Conservation (phyloP, 2,888 invertebrate species). For the Metalampra italica region DNA sequence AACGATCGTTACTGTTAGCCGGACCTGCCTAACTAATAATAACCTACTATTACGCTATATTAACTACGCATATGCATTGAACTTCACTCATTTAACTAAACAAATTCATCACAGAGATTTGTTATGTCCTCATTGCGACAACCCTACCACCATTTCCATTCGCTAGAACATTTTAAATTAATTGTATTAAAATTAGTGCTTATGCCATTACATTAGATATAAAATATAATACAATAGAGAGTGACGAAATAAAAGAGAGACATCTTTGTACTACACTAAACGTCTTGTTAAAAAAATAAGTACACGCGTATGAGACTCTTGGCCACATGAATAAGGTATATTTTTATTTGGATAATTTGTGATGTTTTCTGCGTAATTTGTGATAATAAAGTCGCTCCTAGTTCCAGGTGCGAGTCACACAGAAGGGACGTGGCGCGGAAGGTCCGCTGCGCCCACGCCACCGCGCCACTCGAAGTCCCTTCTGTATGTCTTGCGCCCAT, state of each 20-base stretch:
- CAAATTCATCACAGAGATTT: conserved; percentile 74
- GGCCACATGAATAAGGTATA: conserved; percentile 40
- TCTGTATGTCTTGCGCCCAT: too few relatives aligned
- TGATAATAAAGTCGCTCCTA: conserved; percentile 38
- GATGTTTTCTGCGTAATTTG: conserved; percentile 52
- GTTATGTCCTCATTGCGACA: conserved; percentile 55
- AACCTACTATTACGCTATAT: conserved; percentile 29
- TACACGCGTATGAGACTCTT: conserved; percentile 71
- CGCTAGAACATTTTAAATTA: conserved; percentile 40
- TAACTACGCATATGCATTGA: conserved; percentile 49
- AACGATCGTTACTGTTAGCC: conserved; percentile 32
- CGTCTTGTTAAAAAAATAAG: conserved; percentile 62
- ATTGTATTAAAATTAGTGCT: conserved; percentile 52
- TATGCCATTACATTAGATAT: conserved; percentile 48
- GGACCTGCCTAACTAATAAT: conserved; percentile 39
- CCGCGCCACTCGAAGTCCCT: too few relatives aligned
- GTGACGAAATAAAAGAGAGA: conserved; percentile 75
- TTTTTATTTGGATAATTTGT: conserved; percentile 49
- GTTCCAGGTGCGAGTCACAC: not conserved
- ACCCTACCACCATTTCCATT: conserved; percentile 58
- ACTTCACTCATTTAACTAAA: conserved; percentile 53
- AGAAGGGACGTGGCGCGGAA: too few relatives aligned
- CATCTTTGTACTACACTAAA: conserved; percentile 73
- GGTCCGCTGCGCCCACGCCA: too few relatives aligned
- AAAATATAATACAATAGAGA: conserved; percentile 67